A percentile compares a stretch with the other conserved stretches of the same genome.
These are phyloP conservation scores for Siniperca scherzeri DNA, from an alignment of 2,797 vertebrate species.

Conservation along the genomic window DNA sequence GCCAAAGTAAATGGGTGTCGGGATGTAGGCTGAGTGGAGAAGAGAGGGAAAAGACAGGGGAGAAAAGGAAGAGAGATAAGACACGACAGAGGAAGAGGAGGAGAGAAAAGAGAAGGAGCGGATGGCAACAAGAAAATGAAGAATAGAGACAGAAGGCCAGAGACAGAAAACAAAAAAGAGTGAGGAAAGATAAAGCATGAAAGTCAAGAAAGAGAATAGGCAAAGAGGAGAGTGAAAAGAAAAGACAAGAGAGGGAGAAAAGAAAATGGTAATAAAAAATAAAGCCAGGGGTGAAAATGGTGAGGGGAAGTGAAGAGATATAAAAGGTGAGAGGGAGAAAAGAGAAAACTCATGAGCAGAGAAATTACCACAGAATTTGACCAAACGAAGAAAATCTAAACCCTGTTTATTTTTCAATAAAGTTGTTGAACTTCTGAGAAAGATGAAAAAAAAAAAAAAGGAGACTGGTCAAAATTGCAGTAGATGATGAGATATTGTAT, in stretches of 20 bases:
- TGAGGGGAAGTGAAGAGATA: background rate
- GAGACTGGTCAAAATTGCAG: background rate
- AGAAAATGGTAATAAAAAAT: background rate
- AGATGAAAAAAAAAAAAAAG: background rate
- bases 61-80: background rate
- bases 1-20: constrained; percentile 99
- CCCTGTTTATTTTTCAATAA: background rate
- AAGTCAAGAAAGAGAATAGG: accelerated
- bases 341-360: background rate
- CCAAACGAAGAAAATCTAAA: background rate
- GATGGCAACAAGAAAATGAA: background rate
- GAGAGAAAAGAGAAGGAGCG: background rate
- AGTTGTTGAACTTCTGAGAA: background rate
- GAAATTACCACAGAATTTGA: background rate
- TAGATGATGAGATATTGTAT: too few species aligned
- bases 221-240: too few species aligned
- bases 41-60: constrained; percentile 63
- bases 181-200: background rate
- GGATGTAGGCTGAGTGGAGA: constrained; percentile 94
- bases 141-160: background rate
- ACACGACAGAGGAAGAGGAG: too few species aligned
- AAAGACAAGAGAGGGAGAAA: background rate
- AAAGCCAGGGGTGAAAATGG: background rate
- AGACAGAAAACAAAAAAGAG: background rate
- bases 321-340: background rate